Base-by-base conservation (phyloP, 1,140 invertebrate genomes). In the Drusus annulatus region DNA sequence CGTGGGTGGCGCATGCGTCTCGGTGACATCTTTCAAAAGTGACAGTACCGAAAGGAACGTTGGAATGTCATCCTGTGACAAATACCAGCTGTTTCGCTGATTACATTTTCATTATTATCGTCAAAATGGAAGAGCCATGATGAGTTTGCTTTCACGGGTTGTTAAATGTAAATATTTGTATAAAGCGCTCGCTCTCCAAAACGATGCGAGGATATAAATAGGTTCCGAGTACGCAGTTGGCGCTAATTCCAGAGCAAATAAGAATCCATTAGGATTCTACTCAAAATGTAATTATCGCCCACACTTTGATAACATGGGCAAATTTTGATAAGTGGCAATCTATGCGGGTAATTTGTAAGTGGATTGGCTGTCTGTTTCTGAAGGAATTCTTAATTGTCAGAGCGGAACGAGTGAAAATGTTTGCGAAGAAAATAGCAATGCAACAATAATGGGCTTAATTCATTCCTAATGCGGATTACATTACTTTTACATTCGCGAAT, bases 151-250 rank as follows among this genome's bases (percentile, higher is more conserved):
- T 69, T 69, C 65, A 45, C 16, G 16, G 65, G 3, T 17, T 17
- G 45, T 69, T 74, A 54, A 74, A 74, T 51, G 28, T 74, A 74
- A 74, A 74, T 74, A 74, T 74, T 74, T 28, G 16, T 15, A 17
- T 17, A 21, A 21, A 50, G 23, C 69, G 69, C 52, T 51, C 52
- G 51, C 69, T 28, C 36, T 51, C 10, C 50, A 74, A n/a, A 10
- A 63, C 36, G 75, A 77, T 45, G 56, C 28, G 74, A 16, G 54
- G 16, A 6, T 77, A 77, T 63, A 77, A 77, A 77, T 77, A 77
- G 75, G 4, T 25, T 31, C 58, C 52, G 65, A 77, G 75, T 77
- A 77, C 75, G 75, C 75, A 77, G 75, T 77, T 77, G 60, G 75
- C 75, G 60, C 25, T 52, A 77, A 77, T 77, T 77, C 31, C 21